Evolutionary conservation across 2,797 vertebrate genomes (phyloP), one percentile per base, ranked within the genome.

Genomic region (Melopsittacus undulatus): DNA sequence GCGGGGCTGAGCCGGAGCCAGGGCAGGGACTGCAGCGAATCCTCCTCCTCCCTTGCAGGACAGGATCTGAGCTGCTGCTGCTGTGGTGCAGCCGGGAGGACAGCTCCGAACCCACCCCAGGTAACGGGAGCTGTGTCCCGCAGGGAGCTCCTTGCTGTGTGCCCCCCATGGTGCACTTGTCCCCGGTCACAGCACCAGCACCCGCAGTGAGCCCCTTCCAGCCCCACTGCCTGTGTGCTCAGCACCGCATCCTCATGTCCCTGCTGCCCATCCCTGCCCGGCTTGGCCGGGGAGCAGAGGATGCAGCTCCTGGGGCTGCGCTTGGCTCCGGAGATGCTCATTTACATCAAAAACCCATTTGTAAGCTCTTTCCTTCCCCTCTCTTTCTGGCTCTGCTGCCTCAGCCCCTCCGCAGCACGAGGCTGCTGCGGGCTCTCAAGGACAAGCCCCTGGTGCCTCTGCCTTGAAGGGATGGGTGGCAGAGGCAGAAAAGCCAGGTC

Each of bases 261-360:
- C 81, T 32, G 42, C 8, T 52, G 52, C 75, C 36, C 49, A 62
- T 90, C 67, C 34, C 83, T 86, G 3, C 73, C 62, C 70, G 32
- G 86, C 90, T 68, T 94, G 87, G 80, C 38, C 12, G 6, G 46
- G 74, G 83, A 96, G 84, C 89, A 94, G 94, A 94, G 91, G 76
- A 73, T 23, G 10, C 72, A 10, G 46, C 72, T 93, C 10, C 49
- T 90, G 63, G 75, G 73, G 23, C 78, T 76, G 94, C 14, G 2
- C 69, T 94, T 85, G 93, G 84, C 85, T 95, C 90, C 85, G 46
- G 43, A 56, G 85, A 46, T 56, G 85, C 92, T 92, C 82, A 90
- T 94, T 95, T 92, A 62, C 90, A 94, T 94, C 84, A 79, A 57
- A 91, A 94, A 92, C 40, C 54, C 67, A 32, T 92, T 79, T 17